Base-by-base conservation (phyloP, 2,888 invertebrate species). In the Anthrax anthrax region DNA sequence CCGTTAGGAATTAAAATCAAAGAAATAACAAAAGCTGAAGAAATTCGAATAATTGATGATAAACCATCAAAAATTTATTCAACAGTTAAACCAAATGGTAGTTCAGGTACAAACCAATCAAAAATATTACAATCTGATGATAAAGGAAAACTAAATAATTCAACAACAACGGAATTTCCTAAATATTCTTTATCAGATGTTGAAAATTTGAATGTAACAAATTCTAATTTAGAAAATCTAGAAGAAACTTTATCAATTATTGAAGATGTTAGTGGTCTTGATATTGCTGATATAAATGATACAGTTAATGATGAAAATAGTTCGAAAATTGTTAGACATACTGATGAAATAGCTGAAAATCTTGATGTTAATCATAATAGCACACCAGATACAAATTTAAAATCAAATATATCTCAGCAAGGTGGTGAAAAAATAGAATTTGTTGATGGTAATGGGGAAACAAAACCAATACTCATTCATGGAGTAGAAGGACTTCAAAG, bases 401-500 rank as follows among this genome's bases (percentile, higher is more conserved):
- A n/a, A n/a, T n/a, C n/a, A n/a, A n/a, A n/a, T n/a, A n/a, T n/a
- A n/a, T n/a, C 47, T n/a, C 42, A 37, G 18, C 45, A 50, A 39
- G 42, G 43, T 18, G 52, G 51, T 13, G 49, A 54, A 39, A 47
- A 52, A 42, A 49, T 53, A n/a, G 50, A 52, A 4, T 46, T 56
- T 43, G 43, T 52, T 14, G 50, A 54, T 43, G 29, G 52, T 34
- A 49, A 52, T 47, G 50, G 53, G 18, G 47, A 49, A 36, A 43
- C 50, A 32, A 47, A 54, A 46, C 52, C 55, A 8, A 69, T 70
- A 18, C 69, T 70, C 4, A 60, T 70, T 6, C 65, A 71, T 44
- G 71, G 70, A 14, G 68, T 70, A 5, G 70, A 70, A 57, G 70
- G 70, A 4, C 56, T 70, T 6, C 67, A 70, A 56, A 57, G 67